Percentiles rank a stretch among this genome's conserved stretches.
These are phyloP conservation scores for Acanthosepion lycidas DNA, from an alignment of 2,888 invertebrate species.

Conservation along the genomic window DNA sequence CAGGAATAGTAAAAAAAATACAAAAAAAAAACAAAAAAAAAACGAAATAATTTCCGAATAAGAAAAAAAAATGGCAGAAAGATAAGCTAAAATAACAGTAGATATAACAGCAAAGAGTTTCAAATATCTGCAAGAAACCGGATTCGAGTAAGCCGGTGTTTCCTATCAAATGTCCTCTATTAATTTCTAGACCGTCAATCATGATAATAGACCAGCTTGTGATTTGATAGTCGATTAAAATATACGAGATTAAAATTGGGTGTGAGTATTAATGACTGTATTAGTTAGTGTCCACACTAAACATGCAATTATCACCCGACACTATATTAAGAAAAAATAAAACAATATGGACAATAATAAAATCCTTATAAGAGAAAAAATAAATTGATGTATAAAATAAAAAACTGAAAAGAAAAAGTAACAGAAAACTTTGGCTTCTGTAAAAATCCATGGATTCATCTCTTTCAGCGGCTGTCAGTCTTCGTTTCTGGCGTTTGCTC, in stretches of 20 bases:
- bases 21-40: not conserved
- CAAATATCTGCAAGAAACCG: not conserved
- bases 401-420: too few species aligned
- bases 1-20: not conserved
- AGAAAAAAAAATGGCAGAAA: not conserved
- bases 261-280: not conserved
- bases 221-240: slow-evolving; percentile 7
- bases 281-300: not conserved
- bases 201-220: not conserved
- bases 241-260: not conserved
- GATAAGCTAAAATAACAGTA: not conserved
- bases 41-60: not conserved
- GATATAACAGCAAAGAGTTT: not conserved
- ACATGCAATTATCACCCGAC: not conserved
- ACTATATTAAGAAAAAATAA: not conserved
- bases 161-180: not conserved
- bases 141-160: not conserved
- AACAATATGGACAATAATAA: not conserved
- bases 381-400: not conserved
- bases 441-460: not conserved
- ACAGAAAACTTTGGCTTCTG: not conserved
- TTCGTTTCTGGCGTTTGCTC: not conserved
- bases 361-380: not conserved
- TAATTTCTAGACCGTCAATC: not conserved
- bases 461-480: not conserved